phyloP scores from a whole-genome alignment of 2,797 vertebrate species.

The Sebastes goodei region DNA sequence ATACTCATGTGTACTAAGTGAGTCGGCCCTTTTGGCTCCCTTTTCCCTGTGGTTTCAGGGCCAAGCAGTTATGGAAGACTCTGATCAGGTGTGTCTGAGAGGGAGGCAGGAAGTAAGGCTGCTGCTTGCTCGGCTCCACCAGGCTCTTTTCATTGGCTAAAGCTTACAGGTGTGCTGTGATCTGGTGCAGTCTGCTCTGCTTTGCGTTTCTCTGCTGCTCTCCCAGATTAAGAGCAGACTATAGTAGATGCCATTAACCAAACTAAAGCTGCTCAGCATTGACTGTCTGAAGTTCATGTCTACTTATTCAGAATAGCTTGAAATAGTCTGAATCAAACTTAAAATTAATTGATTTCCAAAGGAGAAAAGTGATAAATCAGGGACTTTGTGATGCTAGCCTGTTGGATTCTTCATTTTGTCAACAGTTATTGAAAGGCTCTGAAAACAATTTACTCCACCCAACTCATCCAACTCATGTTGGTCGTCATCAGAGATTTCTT shows the following conservation, averaged over 20 bases:
- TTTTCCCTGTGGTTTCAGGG: slow-evolving; percentile 88
- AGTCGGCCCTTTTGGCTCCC: slow-evolving; percentile 57
- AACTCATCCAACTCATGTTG: not conserved
- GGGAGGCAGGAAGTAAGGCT: slow-evolving; percentile 82
- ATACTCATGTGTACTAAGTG: slow-evolving; percentile 31
- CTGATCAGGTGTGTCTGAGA: slow-evolving; percentile 88
- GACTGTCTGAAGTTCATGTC: not conserved
- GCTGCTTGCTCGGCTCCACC: slow-evolving; percentile 31
- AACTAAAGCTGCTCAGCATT: slow-evolving; percentile 56
- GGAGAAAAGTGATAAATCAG: not conserved
- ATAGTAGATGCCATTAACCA: slow-evolving; percentile 60
- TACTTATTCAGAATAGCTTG: not conserved
- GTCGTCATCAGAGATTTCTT: not conserved
- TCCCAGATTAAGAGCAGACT: slow-evolving; percentile 28
- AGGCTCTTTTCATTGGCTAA: slow-evolving; percentile 51
- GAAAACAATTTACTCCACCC: not conserved
- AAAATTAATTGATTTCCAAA: not conserved
- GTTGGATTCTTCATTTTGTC: not conserved
- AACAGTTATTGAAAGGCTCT: not conserved
- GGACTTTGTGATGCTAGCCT: not conserved
- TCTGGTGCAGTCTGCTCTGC: slow-evolving; percentile 61
- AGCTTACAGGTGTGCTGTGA: slow-evolving; percentile 79
- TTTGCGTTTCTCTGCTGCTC: slow-evolving; percentile 43
- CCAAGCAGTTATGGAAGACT: slow-evolving; percentile 81
- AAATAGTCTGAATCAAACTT: not conserved